Conservation (phyloP, 2,888 invertebrate genomes). For the Scelioninae gen. 2 region DNA sequence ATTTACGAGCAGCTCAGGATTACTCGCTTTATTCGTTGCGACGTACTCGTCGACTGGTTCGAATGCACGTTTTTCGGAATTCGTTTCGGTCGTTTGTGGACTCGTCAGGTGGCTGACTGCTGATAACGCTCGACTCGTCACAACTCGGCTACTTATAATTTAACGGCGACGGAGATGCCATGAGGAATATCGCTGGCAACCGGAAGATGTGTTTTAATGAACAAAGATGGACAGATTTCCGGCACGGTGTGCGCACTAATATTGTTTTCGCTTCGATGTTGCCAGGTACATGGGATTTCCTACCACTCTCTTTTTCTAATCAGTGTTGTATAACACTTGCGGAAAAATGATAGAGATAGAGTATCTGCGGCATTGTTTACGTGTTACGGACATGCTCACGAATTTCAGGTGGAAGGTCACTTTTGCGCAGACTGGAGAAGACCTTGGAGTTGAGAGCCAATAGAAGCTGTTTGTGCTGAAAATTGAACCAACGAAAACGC, state of each 20-base stretch:
- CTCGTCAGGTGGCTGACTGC: slow-evolving; percentile 19
- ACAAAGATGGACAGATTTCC: slow-evolving; percentile 38
- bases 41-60: slow-evolving; percentile 30
- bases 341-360: not conserved
- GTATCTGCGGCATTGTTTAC: not conserved
- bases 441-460: slow-evolving; percentile 3
- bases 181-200: slow-evolving; percentile 30
- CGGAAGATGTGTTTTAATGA: slow-evolving; percentile 41
- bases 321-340: not conserved
- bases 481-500: not conserved
- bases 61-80: not conserved
- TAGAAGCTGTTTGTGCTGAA: not conserved
- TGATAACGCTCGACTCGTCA: slow-evolving; percentile 24
- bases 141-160: slow-evolving; percentile 25
- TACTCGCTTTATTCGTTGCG: slow-evolving; percentile 25
- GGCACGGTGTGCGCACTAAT: slow-evolving; percentile 11
- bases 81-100: slow-evolving; percentile 27
- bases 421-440: not conserved
- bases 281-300: slow-evolving; percentile 7
- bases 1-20: slow-evolving; percentile 32
- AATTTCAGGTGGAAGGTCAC: slow-evolving; percentile 6
- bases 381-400: not conserved
- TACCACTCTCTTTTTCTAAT: not conserved
- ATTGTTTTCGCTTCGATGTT: slow-evolving; percentile 8
- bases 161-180: slow-evolving; percentile 57